Conservation (phyloP, 2,113 vertebrate genomes). For the Cavia porcellus region DNA sequence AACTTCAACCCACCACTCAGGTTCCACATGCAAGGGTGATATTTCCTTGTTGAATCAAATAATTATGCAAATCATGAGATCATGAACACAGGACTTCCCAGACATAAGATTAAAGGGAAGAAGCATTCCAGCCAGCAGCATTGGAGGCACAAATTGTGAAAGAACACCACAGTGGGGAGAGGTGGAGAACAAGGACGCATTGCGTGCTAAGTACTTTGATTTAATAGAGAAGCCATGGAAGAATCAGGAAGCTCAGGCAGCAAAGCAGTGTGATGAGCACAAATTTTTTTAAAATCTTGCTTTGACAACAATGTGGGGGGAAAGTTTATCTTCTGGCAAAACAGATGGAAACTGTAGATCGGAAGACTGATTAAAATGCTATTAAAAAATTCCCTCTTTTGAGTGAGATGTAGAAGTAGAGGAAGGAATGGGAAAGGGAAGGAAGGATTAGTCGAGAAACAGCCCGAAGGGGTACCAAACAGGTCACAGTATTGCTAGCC, state of each 20-base stretch:
- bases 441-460: neutral
- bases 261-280: neutral
- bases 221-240: neutral
- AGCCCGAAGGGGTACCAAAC: too few relatives aligned
- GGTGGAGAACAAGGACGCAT: neutral
- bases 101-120: neutral
- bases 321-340: neutral
- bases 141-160: neutral
- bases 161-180: neutral
- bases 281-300: conserved; percentile 11
- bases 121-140: neutral
- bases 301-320: neutral
- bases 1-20: neutral
- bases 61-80: neutral
- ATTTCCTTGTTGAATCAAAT: neutral
- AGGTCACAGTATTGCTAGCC: neutral
- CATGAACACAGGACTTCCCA: neutral
- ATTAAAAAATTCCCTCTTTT: neutral
- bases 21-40: neutral
- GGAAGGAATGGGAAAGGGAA: neutral
- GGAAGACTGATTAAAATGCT: neutral
- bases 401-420: neutral
- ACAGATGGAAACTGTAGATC: neutral
- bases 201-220: neutral
- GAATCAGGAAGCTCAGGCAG: neutral